Conservation (phyloP, 2,888 invertebrate species). For the Cylloceria caligata region DNA sequence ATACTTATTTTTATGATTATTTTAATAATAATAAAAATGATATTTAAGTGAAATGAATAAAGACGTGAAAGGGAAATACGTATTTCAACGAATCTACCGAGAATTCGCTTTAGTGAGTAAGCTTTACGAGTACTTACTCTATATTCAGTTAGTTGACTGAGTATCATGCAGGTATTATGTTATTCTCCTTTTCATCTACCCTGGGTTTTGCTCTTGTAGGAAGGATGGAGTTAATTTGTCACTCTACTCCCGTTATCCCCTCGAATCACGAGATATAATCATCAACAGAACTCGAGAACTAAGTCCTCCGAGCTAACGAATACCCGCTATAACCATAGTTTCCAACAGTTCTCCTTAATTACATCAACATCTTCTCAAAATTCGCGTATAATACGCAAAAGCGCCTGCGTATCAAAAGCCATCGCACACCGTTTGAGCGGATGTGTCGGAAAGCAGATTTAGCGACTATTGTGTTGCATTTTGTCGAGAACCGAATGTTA, state of each 20-base stretch:
- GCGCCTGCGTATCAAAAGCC: neutral
- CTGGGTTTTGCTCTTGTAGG: neutral
- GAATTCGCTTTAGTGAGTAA: neutral
- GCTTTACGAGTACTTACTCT: neutral
- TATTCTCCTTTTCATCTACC: conserved; percentile 10
- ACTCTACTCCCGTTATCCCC: neutral
- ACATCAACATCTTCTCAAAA: conserved; percentile 34
- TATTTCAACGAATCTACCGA: too few species aligned
- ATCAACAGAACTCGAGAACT: conserved; percentile 13
- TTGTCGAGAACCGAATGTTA: neutral
- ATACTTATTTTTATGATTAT: neutral
- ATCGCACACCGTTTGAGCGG: neutral
- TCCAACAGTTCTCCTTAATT: neutral
- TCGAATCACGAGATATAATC: conserved; percentile 17
- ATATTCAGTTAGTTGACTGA: neutral
- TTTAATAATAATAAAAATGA: neutral
- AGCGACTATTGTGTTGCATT: neutral
- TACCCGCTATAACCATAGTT: neutral
- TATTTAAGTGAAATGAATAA: neutral
- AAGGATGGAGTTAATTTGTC: neutral
- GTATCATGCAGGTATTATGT: neutral
- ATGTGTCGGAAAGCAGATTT: neutral
- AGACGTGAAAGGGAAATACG: neutral
- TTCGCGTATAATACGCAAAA: neutral
- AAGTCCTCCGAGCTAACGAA: neutral